A percentile compares a stretch with the other conserved stretches of the same genome.
Evolutionary conservation across 2,113 vertebrate species (phyloP).

Genomic region (Chloroceryle aenea): DNA sequence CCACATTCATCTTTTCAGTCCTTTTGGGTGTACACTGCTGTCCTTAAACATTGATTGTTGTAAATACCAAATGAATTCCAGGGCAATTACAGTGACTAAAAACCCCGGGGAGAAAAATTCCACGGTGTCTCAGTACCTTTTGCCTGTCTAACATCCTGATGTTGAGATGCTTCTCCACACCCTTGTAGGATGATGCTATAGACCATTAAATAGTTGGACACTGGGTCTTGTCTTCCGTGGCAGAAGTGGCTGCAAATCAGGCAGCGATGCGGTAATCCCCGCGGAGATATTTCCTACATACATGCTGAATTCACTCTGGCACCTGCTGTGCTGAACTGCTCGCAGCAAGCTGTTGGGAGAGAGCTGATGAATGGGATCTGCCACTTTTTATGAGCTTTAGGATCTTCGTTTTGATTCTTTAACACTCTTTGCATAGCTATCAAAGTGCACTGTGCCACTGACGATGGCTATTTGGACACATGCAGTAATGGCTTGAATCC

Average conservation of each 20-base stretch:
- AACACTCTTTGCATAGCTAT: not conserved
- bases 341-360: not conserved
- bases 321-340: not conserved
- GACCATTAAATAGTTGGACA: not conserved
- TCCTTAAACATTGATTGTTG: slow-evolving; percentile 17
- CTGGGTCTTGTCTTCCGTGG: not conserved
- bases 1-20: not conserved
- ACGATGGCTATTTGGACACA: not conserved
- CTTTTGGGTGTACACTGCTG: not conserved
- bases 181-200: not conserved
- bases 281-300: not conserved
- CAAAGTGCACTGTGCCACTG: not conserved
- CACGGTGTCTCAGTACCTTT: not conserved
- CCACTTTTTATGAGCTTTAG: not conserved
- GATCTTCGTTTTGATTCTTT: not conserved
- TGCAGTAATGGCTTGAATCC: not conserved
- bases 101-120: not conserved
- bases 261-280: not conserved
- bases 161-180: not conserved
- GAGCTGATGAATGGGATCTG: not conserved
- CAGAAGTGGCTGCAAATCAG: not conserved
- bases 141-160: not conserved
- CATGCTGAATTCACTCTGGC: not conserved
- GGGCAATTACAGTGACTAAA: not conserved
- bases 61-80: not conserved